Base-by-base conservation (phyloP, 2,113 vertebrate genomes). In the Sceloporus tristichus region DNA sequence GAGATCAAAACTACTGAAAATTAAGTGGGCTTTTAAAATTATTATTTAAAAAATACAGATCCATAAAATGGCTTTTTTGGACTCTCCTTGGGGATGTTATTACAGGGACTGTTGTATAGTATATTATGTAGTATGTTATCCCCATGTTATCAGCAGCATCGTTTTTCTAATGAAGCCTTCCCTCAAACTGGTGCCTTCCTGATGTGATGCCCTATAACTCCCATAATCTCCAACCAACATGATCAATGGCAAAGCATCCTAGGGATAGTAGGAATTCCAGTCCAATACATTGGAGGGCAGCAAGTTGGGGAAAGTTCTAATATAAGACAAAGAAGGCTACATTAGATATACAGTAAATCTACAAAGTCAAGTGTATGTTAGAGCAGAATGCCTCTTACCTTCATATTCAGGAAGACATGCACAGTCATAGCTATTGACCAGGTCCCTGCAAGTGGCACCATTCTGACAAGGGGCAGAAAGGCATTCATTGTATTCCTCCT, bases 401-500 rank as follows among this genome's bases (percentile, higher is more conserved):
- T 98, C 98, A 75, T 98, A 99, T 70, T 98, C 98, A 8, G 97
- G 93, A 29, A 97, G 97, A 93, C 99, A 99, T 86, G 97, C 93
- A 74, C 99, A 99, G 92, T 99, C 97, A 0, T 99, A 99, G 86
- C 97, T 94, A 25, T 99, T 98, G 89, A 98, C 95, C 0, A 98
- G 97, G 91, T 99, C 98, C 93, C 96, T 97, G 93, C 99, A 99
- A 94, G 98, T 98, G 93, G 98, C 99, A 0, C 98, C 98, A 0
- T 99, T 99, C 95, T 99, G 98, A 96, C 99, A 99, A 8, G 99
- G 99, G 0, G 97, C 96, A 0, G 99, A 99, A 86, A 98, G 96
- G 91, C 99, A 99, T 92, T 99, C 98, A 0, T 99, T 98, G 89
- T 98, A 98, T 79, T 99, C 99, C 90, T 99, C 98, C 89, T 99